Evolutionary conservation across 2,888 invertebrate genomes (phyloP).

Genomic region (Alsophila aescularia): DNA sequence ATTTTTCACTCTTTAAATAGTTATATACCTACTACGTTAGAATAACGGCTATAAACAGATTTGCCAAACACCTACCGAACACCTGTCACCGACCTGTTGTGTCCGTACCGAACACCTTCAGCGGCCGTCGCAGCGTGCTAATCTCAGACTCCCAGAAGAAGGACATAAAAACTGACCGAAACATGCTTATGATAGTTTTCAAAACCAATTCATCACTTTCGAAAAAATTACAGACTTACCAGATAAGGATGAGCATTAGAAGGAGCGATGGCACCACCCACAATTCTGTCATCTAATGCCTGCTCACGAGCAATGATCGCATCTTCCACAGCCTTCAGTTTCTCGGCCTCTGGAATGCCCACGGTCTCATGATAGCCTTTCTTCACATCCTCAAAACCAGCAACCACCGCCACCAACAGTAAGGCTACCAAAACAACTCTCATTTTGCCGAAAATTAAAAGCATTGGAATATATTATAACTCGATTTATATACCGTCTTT

Average conservation of each 20-base stretch:
- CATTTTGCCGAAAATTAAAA: constrained; percentile 38
- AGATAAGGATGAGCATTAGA: constrained; percentile 54
- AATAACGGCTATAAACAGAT: too few species aligned
- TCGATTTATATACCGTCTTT: constrained; percentile 21
- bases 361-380: constrained; percentile 54
- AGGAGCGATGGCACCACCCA: constrained; percentile 56
- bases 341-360: constrained; percentile 60
- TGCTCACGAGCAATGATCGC: neutral
- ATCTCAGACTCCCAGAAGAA: too few species aligned
- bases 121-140: too few species aligned
- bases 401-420: constrained; percentile 39
- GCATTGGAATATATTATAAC: neutral
- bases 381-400: constrained; percentile 40
- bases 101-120: too few species aligned
- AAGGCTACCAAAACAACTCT: constrained; percentile 39
- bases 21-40: too few species aligned
- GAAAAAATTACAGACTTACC: constrained; percentile 38
- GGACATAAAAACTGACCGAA: too few species aligned
- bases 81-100: too few species aligned
- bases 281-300: constrained; percentile 43
- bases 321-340: constrained; percentile 56
- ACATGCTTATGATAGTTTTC: too few species aligned
- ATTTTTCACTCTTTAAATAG: too few species aligned
- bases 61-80: too few species aligned
- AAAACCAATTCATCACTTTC: too few species aligned